These are phyloP conservation scores for Galaxias olidus DNA, from an alignment of 2,797 vertebrate species.

Conservation along the genomic window DNA sequence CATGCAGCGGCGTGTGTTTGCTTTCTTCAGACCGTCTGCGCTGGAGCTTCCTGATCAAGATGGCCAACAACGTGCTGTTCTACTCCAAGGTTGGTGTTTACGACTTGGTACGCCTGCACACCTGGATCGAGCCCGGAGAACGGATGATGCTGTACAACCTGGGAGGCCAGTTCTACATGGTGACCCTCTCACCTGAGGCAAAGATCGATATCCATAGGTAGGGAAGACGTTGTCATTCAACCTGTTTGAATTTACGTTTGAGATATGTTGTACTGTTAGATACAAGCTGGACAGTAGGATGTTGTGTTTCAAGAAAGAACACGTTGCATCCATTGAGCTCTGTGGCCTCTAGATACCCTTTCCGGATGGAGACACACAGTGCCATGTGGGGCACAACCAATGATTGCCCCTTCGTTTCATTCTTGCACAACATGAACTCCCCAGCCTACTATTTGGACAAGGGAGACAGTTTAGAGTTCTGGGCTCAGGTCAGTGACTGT, in stretches of 20 bases:
- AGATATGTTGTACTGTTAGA: too few species aligned
- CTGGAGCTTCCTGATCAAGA: slow-evolving; percentile 34
- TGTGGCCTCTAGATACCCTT: slow-evolving; percentile 8
- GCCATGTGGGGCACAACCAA: slow-evolving; percentile 2
- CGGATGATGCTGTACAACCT: slow-evolving; percentile 17
- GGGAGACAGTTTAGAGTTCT: slow-evolving; percentile 12
- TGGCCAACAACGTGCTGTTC: slow-evolving; percentile 36
- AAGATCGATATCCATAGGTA: background rate
- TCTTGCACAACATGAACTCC: slow-evolving; percentile 24
- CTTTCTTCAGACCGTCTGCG: slow-evolving; percentile 20
- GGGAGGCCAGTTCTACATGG: slow-evolving; percentile 4
- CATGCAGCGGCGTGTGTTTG: too few species aligned
- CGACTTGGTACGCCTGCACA: slow-evolving; percentile 16
- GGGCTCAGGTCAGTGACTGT: slow-evolving; percentile 14
- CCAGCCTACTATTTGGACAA: slow-evolving; percentile 20
- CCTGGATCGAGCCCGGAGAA: slow-evolving; percentile 7
- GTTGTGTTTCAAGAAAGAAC: too few species aligned
- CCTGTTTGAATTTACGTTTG: too few species aligned
- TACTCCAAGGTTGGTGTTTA: slow-evolving; percentile 25
- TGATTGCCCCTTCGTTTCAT: slow-evolving; percentile 22
- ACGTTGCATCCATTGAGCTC: too few species aligned
- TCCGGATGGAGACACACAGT: slow-evolving; percentile 20
- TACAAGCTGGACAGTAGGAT: too few species aligned
- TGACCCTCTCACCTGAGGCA: background rate
- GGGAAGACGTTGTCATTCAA: too few species aligned